Evolutionary conservation across 2,888 invertebrate genomes (phyloP), one percentile per base, ranked within the genome.

Genomic region (Melanchra persicariae): DNA sequence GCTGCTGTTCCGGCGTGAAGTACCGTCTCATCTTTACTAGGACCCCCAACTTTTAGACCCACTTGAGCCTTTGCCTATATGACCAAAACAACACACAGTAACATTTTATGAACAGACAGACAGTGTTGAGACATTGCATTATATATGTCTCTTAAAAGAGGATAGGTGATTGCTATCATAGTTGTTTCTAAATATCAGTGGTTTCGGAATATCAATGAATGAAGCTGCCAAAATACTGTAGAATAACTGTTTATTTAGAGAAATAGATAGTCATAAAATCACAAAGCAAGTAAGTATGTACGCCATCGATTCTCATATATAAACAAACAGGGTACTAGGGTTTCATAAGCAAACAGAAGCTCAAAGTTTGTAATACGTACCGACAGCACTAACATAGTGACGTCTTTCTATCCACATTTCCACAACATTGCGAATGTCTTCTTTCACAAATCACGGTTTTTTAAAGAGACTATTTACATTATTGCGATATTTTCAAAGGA

Each of bases 341-440:
- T 45, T 24, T n/a, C 54, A 65, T 63, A 47, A 1, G 30, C 55
- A 69, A 79, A 62, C 64, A 74, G 61, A 26, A 60, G 63, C 47
- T 70, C 34, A 34, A 79, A 70, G 66, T 51, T 75, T 75, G 40
- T 62, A 26, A 64, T 57, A 76, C 80, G 17, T 80, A 80, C 77
- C 81, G 5, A 62, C 37, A 30, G 43, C 62, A 68, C 79, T 71
- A 4, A 76, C 37, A 61, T 71, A 76, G 61, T 76, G 64, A 61
- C 45, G 65, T 22, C 77, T 55, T 57, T 54, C 54, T 64, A 76
- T 62, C 80, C 64, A 79, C 61, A 76, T 64, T 68, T 43, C 80
- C 64, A 79, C 61, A 68, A 52, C 76, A 79, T 79, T 30, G 52
- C 22, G 26, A 54, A 58, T 59, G 12, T 62, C 4, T 68, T 26